Evolutionary conservation across 2,797 vertebrate species (phyloP).

Genomic region (Poeciliopsis gracilis): DNA sequence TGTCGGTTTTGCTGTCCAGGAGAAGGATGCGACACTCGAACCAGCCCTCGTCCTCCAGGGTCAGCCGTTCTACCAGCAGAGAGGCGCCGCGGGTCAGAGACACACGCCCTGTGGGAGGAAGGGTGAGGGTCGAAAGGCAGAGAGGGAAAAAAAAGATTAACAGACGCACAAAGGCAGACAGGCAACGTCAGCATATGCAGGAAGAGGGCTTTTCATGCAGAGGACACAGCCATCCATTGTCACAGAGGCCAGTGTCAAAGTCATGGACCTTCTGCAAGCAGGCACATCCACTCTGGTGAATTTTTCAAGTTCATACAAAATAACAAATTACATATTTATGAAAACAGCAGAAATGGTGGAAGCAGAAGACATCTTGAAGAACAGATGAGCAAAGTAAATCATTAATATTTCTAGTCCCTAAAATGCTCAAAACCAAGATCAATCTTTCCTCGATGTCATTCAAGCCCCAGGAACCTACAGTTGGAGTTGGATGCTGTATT

Average conservation of each 20-base stretch:
- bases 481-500: neutral
- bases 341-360: conserved; percentile 13
- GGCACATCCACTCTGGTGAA: conserved; percentile 15
- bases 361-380: neutral
- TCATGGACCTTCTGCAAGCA: conserved; percentile 25
- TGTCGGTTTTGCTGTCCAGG: conserved; percentile 88
- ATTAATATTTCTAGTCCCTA: neutral
- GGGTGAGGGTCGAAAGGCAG: conserved; percentile 31
- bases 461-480: neutral
- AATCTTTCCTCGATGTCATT: neutral
- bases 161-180: conserved; percentile 48
- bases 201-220: conserved; percentile 37
- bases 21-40: conserved; percentile 97
- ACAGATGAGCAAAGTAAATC: neutral
- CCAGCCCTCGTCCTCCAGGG: conserved; percentile 94
- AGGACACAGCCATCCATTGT: conserved; percentile 40
- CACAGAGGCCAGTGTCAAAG: conserved; percentile 61
- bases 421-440: neutral
- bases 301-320: conserved; percentile 12
- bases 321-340: conserved; percentile 4
- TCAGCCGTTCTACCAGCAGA: conserved; percentile 87
- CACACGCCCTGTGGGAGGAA: conserved; percentile 84
- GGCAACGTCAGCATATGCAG: conserved; percentile 58
- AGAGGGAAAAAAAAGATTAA: conserved; percentile 38
- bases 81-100: conserved; percentile 88